Conservation (phyloP, 2,797 vertebrate genomes). For the Intellagama lesueurii region DNA sequence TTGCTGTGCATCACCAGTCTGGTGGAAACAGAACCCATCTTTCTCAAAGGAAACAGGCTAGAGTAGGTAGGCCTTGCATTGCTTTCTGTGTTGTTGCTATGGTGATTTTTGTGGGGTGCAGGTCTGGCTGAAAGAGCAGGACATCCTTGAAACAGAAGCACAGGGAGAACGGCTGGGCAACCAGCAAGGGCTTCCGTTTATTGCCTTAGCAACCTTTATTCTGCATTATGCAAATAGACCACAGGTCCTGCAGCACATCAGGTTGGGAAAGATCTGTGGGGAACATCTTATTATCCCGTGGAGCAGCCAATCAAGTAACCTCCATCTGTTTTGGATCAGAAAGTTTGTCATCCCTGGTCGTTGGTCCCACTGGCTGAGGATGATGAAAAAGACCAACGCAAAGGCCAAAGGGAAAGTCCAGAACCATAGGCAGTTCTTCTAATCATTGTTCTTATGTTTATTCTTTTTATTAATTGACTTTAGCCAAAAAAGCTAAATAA, state of each 20-base stretch:
- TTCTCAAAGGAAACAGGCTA: neutral
- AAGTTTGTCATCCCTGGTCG: neutral
- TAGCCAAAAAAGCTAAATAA: too few relatives aligned
- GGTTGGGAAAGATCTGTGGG: neutral
- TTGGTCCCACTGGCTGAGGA: neutral
- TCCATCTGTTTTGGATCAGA: neutral
- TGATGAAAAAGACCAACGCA: neutral
- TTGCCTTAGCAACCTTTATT: constrained; percentile 15
- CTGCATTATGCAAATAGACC: neutral
- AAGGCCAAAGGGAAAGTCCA: neutral
- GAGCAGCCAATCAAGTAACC: neutral
- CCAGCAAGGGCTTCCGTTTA: neutral
- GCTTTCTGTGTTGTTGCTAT: neutral
- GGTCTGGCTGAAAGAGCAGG: neutral
- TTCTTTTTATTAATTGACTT: too few relatives aligned
- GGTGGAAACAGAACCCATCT: neutral
- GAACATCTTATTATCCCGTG: neutral
- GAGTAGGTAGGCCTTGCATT: neutral
- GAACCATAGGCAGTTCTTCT: too few relatives aligned
- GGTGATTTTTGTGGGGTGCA: neutral
- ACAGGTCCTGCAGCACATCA: neutral
- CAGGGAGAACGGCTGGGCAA: neutral
- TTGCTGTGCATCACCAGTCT: neutral
- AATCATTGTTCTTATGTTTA: neutral
- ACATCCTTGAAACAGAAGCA: neutral